A percentile compares a stretch with the other conserved stretches of the same genome.
Evolutionary conservation across 1,140 invertebrate species (phyloP).

Genomic region (Formica selysi): DNA sequence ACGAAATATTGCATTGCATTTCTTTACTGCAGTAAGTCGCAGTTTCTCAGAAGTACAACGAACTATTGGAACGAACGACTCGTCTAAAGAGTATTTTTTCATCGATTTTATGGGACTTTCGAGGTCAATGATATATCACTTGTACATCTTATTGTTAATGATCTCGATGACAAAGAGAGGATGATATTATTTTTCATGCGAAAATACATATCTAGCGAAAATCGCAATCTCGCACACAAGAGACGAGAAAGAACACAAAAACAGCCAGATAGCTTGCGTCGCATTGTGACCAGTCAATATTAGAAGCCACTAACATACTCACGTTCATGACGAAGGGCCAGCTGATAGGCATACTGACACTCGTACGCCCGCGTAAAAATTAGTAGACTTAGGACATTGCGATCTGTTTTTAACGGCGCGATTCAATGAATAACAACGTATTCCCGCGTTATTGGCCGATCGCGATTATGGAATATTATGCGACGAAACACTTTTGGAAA

Average conservation of each 20-base stretch:
- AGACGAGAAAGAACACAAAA: conserved; percentile 25
- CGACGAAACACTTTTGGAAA: conserved; percentile 64
- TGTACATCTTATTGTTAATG: conserved; percentile 36
- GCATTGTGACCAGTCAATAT: conserved; percentile 67
- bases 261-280: conserved; percentile 59
- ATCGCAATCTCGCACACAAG: background rate
- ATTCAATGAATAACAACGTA: conserved; percentile 14
- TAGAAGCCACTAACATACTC: conserved; percentile 62
- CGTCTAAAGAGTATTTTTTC: conserved; percentile 60
- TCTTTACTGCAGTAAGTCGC: background rate
- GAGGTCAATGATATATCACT: conserved; percentile 73
- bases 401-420: background rate
- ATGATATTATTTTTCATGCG: background rate
- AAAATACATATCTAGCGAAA: background rate
- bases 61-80: conserved; percentile 3
- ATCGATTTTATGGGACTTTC: conserved; percentile 70
- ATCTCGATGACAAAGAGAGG: background rate
- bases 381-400: conserved; percentile 62
- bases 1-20: background rate
- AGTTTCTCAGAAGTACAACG: conserved; percentile 5
- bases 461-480: conserved; percentile 43
- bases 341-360: conserved; percentile 72
- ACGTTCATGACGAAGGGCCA: conserved; percentile 73
- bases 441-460: conserved; percentile 22
- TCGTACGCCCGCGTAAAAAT: conserved; percentile 50